Evolutionary conservation across 2,797 vertebrate genomes (phyloP), one percentile per base, ranked within the genome.

Genomic region (Clarias laeviceps): DNA sequence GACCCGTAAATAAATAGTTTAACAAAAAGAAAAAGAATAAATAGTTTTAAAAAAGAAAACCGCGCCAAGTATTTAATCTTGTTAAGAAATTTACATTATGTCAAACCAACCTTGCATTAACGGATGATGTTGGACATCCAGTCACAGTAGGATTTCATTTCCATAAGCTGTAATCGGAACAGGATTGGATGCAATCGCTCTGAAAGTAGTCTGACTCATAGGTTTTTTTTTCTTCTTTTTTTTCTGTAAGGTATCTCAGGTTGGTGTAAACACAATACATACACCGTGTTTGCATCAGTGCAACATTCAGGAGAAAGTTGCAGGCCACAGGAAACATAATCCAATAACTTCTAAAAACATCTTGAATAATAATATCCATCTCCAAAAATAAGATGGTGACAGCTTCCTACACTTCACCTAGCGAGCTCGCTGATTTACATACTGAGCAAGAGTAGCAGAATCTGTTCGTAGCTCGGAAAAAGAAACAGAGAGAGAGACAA

Each of bases 401-500:
- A 81, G 40, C 45, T 64, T 66, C 79, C 79, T 81, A 81, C 79
- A 81, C 69, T 62, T 69, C 68, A 72, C 66, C 68, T 72, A 40
- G 66, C 24, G 2, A 40, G 69, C 57, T 29, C 0, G 7, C 64
- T 54, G 32, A 81, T 81, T 81, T 81, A 81, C 79, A 81, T 81
- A 81, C 27, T 15, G 62, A 81, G 64, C 62, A 56, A 62, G 45
- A 68, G 64, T 81, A 68, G 32, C 17, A 54, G 54, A 68, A 66
- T 56, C 79, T 66, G 64, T 81, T 81, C 64, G 22, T 20, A 22
- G n/a, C 20, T n/a, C 40, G 22, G 29, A 40, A 34, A 40, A 34
- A 79, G 9, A 54, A n/a, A 45, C 9, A 45, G 45, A 45, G 45
- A 45, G 45, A 45, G 45, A 45, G 45, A 50, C 2, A 45, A 45